phyloP scores from a whole-genome alignment of 2,888 invertebrate species.

The Macrosiphum euphorbiae region DNA sequence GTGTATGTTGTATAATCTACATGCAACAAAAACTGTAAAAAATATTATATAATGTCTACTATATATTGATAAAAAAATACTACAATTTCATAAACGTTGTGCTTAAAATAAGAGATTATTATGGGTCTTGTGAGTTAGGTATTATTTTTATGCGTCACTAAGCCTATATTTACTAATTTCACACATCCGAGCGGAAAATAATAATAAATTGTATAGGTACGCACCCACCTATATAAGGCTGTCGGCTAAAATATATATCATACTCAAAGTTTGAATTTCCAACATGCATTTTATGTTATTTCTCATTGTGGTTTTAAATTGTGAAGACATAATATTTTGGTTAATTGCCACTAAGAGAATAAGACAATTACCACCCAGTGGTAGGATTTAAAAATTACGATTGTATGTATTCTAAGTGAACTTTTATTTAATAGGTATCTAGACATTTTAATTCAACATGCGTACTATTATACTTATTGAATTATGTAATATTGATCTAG shows the following conservation, averaged over 20 bases:
- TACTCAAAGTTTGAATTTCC: neutral
- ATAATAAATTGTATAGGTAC: constrained; percentile 4
- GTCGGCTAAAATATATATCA: neutral
- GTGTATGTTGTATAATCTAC: neutral
- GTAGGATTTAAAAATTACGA: neutral
- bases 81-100: neutral
- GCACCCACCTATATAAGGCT: neutral
- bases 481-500: neutral
- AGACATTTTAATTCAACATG: neutral
- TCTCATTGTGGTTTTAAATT: neutral
- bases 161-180: constrained; percentile 13
- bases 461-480: neutral
- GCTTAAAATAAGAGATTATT: neutral
- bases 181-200: neutral
- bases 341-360: neutral
- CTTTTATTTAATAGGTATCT: neutral
- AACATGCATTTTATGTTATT: neutral
- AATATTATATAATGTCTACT: neutral
- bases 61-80: neutral
- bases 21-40: neutral
- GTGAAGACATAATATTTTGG: neutral
- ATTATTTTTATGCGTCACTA: neutral
- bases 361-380: neutral
- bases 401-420: neutral
- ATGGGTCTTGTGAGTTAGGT: neutral